These are phyloP conservation scores for Bombycilla garrulus DNA, from an alignment of 2,113 vertebrate genomes.

Conservation along the genomic window DNA sequence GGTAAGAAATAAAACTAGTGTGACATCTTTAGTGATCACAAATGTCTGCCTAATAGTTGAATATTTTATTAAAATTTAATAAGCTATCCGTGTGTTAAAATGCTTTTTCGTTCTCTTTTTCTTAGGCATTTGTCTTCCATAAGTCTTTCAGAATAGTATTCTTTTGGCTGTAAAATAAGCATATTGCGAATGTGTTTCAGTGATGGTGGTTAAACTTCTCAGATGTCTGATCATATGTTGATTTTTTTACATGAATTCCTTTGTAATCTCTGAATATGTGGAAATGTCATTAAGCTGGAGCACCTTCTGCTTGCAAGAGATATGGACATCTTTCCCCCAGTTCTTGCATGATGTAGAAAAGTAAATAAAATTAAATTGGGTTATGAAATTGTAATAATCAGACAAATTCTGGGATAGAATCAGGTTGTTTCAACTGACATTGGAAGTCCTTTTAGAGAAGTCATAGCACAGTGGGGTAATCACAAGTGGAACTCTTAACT, in stretches of 20 bases:
- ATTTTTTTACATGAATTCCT: background rate
- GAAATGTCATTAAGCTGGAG: background rate
- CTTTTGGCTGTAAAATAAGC: background rate
- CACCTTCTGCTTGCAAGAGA: background rate
- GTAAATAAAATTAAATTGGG: background rate
- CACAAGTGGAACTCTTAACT: background rate
- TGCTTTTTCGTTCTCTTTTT: background rate
- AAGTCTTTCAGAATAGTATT: background rate
- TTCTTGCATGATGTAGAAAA: background rate
- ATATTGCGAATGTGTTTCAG: background rate
- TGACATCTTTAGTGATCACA: background rate
- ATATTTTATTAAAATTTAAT: background rate
- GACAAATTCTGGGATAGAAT: background rate
- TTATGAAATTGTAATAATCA: background rate
- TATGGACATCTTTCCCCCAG: rapidly evolving
- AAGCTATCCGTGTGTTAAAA: background rate
- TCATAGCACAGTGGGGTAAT: background rate
- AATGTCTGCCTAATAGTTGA: background rate
- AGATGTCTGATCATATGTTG: background rate
- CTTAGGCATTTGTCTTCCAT: background rate
- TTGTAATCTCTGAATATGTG: background rate
- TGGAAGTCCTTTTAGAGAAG: background rate
- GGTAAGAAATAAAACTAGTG: background rate
- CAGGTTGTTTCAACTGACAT: background rate
- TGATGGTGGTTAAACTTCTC: background rate